Conservation (phyloP, 2,113 vertebrate species). For the Tragelaphus scriptus region DNA sequence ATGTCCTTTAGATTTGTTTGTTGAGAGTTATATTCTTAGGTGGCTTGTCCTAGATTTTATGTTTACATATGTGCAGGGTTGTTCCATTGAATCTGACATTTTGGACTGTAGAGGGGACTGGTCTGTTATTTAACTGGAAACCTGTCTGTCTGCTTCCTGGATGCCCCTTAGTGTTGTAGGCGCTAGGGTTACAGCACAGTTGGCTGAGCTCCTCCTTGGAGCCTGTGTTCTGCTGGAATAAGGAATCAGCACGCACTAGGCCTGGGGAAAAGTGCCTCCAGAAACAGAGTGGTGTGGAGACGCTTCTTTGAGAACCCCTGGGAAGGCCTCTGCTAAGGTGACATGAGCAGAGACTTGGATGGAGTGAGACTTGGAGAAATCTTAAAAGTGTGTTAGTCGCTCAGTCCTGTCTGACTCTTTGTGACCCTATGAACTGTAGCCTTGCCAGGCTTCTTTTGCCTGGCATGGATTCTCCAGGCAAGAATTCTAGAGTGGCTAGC, state of each 20-base stretch:
- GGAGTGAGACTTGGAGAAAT: neutral
- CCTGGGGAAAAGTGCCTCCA: neutral
- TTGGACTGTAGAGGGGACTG: neutral
- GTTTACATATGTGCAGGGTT: neutral
- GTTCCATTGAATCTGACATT: neutral
- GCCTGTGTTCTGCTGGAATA: neutral
- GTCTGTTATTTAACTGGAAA: neutral
- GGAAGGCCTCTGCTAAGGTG: neutral
- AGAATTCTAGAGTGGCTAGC: neutral
- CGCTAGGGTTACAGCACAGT: neutral
- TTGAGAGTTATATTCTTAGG: neutral
- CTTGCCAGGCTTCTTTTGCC: neutral
- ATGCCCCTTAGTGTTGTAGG: neutral
- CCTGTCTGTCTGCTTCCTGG: neutral
- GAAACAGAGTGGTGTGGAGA: neutral
- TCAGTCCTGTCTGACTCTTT: neutral
- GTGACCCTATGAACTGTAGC: neutral
- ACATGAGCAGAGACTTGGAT: neutral
- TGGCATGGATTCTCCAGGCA: neutral
- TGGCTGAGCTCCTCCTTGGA: neutral
- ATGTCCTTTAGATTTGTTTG: neutral
- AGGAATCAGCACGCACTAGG: accelerated
- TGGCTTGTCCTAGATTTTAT: neutral
- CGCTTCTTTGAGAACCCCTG: neutral
- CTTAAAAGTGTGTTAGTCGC: neutral